Conservation (phyloP, 2,888 invertebrate species). For the Acrocyrtus sp. region DNA sequence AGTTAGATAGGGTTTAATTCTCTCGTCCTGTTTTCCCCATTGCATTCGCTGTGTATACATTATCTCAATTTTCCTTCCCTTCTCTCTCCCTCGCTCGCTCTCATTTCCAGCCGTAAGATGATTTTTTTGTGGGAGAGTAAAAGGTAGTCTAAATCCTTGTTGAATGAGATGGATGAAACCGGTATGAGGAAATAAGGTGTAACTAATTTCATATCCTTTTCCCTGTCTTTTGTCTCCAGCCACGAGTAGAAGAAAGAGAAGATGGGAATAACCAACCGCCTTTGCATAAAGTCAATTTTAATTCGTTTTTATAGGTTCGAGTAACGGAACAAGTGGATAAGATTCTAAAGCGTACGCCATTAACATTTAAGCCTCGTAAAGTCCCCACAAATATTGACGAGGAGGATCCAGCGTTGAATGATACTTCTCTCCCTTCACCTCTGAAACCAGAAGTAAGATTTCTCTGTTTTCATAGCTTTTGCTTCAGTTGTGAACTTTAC, state of each 20-base stretch:
- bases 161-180: conserved; percentile 5
- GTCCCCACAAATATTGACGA: conserved; percentile 73
- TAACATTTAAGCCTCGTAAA: conserved; percentile 75
- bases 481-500: too few relatives aligned
- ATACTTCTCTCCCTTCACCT: conserved; percentile 60
- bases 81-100: background rate
- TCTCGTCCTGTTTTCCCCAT: conserved; percentile 2
- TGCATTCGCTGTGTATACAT: too few relatives aligned
- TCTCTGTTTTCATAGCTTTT: too few relatives aligned
- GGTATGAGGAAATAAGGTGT: conserved; percentile 49
- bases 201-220: conserved; percentile 37
- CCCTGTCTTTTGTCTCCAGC: conserved; percentile 1
- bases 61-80: background rate
- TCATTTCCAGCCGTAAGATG: conserved; percentile 2
- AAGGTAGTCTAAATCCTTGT: conserved; percentile 19
- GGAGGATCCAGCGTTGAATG: conserved; percentile 67
- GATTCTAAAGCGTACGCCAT: conserved; percentile 79
- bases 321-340: conserved; percentile 78
- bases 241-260: too few relatives aligned
- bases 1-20: conserved; percentile 44
- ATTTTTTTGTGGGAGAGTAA: conserved; percentile 1
- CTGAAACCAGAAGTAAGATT: conserved; percentile 62
- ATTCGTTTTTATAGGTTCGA: conserved; percentile 71
- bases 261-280: conserved; percentile 32
- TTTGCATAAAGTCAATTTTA: conserved; percentile 38